A percentile compares a stretch with the other conserved stretches of the same genome.
Evolutionary conservation across 2,113 vertebrate species (phyloP).

Genomic region (Odobenus rosmarus): DNA sequence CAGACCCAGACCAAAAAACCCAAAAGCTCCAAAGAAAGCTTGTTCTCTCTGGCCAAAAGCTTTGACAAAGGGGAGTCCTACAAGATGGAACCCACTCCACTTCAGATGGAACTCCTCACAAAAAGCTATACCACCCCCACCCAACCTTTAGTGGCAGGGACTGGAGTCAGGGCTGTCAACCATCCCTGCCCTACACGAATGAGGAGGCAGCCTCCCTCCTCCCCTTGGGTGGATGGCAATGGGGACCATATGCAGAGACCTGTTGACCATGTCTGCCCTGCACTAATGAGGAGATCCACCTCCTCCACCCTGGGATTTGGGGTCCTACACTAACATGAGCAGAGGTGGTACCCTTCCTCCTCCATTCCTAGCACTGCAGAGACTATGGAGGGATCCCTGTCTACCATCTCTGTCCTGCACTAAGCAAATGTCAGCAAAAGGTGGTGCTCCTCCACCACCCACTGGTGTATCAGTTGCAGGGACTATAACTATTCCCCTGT

Average conservation of each 20-base stretch:
- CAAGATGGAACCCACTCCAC: not conserved
- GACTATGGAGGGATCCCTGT: not conserved
- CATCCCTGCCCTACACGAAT: not conserved
- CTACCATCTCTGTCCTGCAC: not conserved
- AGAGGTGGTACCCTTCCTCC: not conserved
- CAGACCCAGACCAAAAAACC: not conserved
- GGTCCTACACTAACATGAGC: not conserved
- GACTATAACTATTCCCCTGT: not conserved
- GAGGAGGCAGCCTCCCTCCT: not conserved
- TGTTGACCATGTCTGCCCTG: not conserved
- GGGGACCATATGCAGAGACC: not conserved
- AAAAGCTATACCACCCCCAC: not conserved
- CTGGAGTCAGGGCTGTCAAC: not conserved
- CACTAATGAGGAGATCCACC: not conserved
- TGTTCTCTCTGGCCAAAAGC: not conserved
- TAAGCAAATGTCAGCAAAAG: not conserved
- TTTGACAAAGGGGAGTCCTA: not conserved
- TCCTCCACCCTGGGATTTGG: not conserved
- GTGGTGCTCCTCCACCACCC: not conserved
- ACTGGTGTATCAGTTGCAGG: not conserved
- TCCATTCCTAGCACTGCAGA: no score
- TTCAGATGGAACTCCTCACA: not conserved
- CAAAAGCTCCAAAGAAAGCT: not conserved
- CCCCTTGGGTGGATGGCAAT: no score
- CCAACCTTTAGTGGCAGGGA: not conserved